Conservation (phyloP, 2,797 vertebrate genomes). For the Danio tinwini region DNA sequence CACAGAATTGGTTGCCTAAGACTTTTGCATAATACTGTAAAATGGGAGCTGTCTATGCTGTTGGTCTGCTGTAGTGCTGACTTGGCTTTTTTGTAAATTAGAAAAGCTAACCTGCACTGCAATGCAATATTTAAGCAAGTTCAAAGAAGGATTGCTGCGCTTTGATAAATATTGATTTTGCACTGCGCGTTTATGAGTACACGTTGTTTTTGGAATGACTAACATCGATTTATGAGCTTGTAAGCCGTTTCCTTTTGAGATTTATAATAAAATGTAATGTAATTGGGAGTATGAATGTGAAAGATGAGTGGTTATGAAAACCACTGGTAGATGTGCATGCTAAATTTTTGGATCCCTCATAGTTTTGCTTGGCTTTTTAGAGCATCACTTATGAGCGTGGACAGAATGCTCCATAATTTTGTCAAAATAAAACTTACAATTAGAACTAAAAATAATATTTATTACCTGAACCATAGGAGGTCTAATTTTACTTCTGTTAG, state of each 20-base stretch:
- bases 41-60: constrained; percentile 65
- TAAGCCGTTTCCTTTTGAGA: not conserved
- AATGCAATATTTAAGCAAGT: not conserved
- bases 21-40: no score
- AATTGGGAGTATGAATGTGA: not conserved
- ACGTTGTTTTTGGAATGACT: not conserved
- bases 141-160: constrained; percentile 3
- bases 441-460: constrained; percentile 2
- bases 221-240: not conserved
- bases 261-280: not conserved
- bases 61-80: constrained; percentile 74
- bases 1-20: no score
- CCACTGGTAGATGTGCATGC: constrained; percentile 23
- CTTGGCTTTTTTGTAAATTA: constrained; percentile 66
- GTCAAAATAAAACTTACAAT: constrained; percentile 8
- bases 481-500: not conserved
- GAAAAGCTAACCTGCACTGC: not conserved
- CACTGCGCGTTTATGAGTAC: not conserved
- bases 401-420: not conserved
- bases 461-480: not conserved
- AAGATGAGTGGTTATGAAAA: constrained; percentile 13
- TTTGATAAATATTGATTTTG: constrained; percentile 30
- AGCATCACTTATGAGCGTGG: not conserved
- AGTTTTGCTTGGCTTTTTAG: constrained; percentile 8
- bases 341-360: constrained; percentile 5